Evolutionary conservation across 2,797 vertebrate genomes (phyloP).

Genomic region (Hipposideros larvatus): DNA sequence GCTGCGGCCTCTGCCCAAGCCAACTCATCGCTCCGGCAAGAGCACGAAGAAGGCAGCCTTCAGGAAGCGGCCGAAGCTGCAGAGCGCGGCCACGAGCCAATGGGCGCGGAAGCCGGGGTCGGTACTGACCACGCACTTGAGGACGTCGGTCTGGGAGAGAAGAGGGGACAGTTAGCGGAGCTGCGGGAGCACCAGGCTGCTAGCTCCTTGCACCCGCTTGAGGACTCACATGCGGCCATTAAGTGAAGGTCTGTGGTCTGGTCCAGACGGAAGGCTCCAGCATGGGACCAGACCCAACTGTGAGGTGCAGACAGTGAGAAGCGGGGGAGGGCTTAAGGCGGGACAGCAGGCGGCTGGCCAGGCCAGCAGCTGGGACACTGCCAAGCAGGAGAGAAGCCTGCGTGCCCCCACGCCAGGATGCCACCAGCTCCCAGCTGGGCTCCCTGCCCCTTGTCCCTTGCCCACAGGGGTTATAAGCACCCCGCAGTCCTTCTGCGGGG

Average conservation of each 20-base stretch:
- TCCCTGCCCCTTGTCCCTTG: neutral
- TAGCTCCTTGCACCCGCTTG: accelerated
- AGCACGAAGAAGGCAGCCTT: conserved; percentile 94
- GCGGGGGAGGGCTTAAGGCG: neutral
- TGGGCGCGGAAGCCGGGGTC: conserved; percentile 94
- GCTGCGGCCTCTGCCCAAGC: neutral
- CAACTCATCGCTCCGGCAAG: conserved; percentile 94
- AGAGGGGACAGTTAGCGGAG: conserved; percentile 17
- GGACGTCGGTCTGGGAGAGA: conserved; percentile 91
- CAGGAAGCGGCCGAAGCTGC: conserved; percentile 94
- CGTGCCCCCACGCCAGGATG: neutral
- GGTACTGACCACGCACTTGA: conserved; percentile 95
- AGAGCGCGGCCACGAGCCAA: conserved; percentile 93
- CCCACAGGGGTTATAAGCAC: neutral
- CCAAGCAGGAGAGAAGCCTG: neutral
- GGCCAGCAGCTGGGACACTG: neutral
- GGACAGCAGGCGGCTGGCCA: neutral
- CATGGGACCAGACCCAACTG: no score
- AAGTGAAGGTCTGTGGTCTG: accelerated
- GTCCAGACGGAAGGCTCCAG: no score
- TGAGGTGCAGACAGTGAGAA: neutral
- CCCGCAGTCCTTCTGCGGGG: accelerated
- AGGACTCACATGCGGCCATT: neutral
- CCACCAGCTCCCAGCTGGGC: neutral
- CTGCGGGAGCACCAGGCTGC: neutral